Evolutionary conservation across 2,797 vertebrate genomes (phyloP).

Genomic region (Anas acuta): DNA sequence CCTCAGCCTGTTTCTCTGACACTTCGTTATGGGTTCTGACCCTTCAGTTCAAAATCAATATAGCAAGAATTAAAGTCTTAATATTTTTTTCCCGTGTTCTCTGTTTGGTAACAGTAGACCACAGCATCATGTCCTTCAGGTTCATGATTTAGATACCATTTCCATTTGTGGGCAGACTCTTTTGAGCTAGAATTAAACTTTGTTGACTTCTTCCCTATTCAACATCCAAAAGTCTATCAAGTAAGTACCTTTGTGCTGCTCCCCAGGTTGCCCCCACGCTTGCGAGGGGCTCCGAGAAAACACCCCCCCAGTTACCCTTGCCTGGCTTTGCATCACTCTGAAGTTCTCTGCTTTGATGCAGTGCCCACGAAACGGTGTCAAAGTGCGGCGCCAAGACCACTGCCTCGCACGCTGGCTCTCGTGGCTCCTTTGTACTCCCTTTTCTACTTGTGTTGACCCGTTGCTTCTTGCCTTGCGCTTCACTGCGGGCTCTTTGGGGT

Average conservation of each 20-base stretch:
- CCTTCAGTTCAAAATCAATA: conserved; percentile 53
- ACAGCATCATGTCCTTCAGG: background rate
- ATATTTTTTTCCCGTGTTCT: conserved; percentile 35
- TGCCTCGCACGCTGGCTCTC: background rate
- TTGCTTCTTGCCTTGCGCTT: conserved; percentile 25
- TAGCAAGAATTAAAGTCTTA: conserved; percentile 52
- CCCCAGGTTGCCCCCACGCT: background rate
- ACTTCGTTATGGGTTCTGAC: conserved; percentile 17
- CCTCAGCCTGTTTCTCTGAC: conserved; percentile 11
- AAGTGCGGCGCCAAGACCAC: conserved; percentile 51
- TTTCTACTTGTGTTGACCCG: conserved; percentile 38
- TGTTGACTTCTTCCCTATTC: background rate
- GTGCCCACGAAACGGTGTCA: conserved; percentile 6
- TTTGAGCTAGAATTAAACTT: background rate
- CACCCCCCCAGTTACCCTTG: conserved; percentile 18
- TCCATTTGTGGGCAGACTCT: background rate
- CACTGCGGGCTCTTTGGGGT: background rate
- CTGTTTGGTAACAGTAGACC: background rate
- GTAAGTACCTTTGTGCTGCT: conserved; percentile 16
- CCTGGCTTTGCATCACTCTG: conserved; percentile 27
- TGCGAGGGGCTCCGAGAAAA: background rate
- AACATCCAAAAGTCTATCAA: background rate
- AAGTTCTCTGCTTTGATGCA: conserved; percentile 59
- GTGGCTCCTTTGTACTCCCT: conserved; percentile 52
- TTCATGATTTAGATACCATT: conserved; percentile 25